These are phyloP conservation scores for Cryptocephalus primarius DNA, from an alignment of 2,888 invertebrate species.

Conservation along the genomic window DNA sequence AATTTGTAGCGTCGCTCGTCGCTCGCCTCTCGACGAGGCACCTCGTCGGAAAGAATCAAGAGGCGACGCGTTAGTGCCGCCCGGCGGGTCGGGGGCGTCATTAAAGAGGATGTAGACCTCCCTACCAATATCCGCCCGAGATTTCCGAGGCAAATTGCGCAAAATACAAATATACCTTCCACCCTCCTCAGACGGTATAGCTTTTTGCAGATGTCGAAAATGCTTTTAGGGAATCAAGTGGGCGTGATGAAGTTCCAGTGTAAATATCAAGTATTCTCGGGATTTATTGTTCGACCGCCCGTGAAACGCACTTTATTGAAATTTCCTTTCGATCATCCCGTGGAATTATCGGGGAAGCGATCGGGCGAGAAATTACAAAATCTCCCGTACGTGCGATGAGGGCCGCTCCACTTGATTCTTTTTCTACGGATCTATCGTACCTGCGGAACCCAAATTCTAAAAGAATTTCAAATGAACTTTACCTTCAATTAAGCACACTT, in stretches of 20 bases:
- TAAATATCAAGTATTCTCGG: constrained; percentile 25
- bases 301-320: constrained; percentile 9
- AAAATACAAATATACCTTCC: constrained; percentile 20
- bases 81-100: constrained; percentile 28
- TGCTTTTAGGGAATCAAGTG: constrained; percentile 24
- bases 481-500: no score
- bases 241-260: constrained; percentile 23
- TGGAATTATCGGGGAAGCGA: no score
- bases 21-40: no score
- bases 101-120: constrained; percentile 33
- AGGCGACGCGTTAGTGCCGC: constrained; percentile 22
- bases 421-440: no score
- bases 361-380: no score
- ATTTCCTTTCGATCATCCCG: constrained; percentile 1
- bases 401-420: no score
- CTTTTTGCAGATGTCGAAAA: constrained; percentile 23
- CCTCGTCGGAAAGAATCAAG: constrained; percentile 19
- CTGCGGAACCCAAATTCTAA: no score
- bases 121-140: constrained; percentile 26
- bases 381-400: no score
- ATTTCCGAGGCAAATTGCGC: constrained; percentile 14
- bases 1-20: no score
- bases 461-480: no score
- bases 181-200: constrained; percentile 9
- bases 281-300: constrained; percentile 15